Base-by-base conservation (phyloP, 2,797 vertebrate genomes). In the Chelon auratus region DNA sequence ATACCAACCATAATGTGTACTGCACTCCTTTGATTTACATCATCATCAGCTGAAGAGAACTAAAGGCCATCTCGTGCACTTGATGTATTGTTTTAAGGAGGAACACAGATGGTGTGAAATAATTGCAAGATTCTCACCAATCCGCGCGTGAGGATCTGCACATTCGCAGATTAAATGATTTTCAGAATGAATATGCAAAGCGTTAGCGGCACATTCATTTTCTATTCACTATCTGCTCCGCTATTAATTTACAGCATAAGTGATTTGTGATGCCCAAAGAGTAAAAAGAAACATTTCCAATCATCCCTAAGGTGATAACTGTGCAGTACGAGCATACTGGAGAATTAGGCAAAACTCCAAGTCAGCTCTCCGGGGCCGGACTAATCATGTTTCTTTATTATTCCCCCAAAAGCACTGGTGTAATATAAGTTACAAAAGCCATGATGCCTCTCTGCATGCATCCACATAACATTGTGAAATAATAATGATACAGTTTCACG, bases 301-400 rank as follows among this genome's bases (percentile, higher is more conserved):
- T 93, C 87, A 85, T 83, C 85, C 82, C 78, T 82, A 67, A 89
- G 85, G 85, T 89, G 85, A 90, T 93, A 92, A 89, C 75, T 77
- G 72, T 82, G 83, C 83, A 75, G 75, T 78, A 69, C 15, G 67
- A 81, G 84, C 68, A 71, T 80, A 72, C 72, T 79, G 82, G 73
- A 83, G 55, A 92, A 92, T 92, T 81, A 89, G 85, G 90, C 82
- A 89, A 88, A 92, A 84, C 72, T 92, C 84, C 82, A 91, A 89
- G 81, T 91, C 90, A 88, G 81, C 83, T 93, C 89, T 90, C 87
- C 20, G 39, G 78, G 87, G 91, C 72, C 87, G 74, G 78, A 79
- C 82, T 88, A 89, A 93, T 91, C 81, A 89, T 82, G 80, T 87
- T 87, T 84, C 83, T 84, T 89, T 84, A 86, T 87, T 83, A 87